A percentile compares a stretch with the other conserved stretches of the same genome.
phyloP scores from a whole-genome alignment of 2,888 invertebrate genomes.

The Idaea aversata region DNA sequence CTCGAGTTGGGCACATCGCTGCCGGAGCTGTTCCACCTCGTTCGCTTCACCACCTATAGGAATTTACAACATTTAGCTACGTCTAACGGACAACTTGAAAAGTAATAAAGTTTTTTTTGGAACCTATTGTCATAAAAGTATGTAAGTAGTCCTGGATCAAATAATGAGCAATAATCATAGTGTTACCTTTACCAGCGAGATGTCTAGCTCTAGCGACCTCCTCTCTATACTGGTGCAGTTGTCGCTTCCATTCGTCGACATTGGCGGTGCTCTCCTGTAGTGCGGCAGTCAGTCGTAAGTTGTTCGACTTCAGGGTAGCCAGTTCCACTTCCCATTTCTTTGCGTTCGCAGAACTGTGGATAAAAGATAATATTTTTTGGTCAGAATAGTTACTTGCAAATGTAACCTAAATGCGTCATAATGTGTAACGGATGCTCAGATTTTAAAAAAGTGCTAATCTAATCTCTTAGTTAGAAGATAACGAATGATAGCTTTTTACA shows the following conservation, averaged over 20 bases:
- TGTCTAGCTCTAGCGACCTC: slow-evolving; percentile 90
- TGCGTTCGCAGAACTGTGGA: slow-evolving; percentile 94
- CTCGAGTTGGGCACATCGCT: slow-evolving; percentile 91
- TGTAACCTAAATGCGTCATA: too few species aligned
- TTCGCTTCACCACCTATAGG: slow-evolving; percentile 84
- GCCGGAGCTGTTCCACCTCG: slow-evolving; percentile 88
- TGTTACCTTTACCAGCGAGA: slow-evolving; percentile 65
- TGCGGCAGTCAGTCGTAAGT: slow-evolving; percentile 95
- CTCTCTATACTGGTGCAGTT: slow-evolving; percentile 94
- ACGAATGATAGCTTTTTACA: too few species aligned
- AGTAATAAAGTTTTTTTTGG: too few species aligned
- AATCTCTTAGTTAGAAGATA: too few species aligned
- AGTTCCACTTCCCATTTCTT: slow-evolving; percentile 99
- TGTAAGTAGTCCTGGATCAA: too few species aligned
- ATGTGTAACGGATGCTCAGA: too few species aligned
- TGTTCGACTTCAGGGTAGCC: slow-evolving; percentile 97
- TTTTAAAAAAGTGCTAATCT: too few species aligned
- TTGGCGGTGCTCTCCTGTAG: slow-evolving; percentile 97
- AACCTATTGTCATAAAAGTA: too few species aligned
- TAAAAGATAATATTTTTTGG: not conserved
- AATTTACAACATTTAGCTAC: slow-evolving; percentile 25
- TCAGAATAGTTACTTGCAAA: too few species aligned
- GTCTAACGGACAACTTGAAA: too few species aligned
- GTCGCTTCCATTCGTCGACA: slow-evolving; percentile 99
- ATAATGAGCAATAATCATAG: too few species aligned